These are phyloP conservation scores for Nephrocerus scutellatus DNA, from an alignment of 2,888 invertebrate genomes.

Conservation along the genomic window DNA sequence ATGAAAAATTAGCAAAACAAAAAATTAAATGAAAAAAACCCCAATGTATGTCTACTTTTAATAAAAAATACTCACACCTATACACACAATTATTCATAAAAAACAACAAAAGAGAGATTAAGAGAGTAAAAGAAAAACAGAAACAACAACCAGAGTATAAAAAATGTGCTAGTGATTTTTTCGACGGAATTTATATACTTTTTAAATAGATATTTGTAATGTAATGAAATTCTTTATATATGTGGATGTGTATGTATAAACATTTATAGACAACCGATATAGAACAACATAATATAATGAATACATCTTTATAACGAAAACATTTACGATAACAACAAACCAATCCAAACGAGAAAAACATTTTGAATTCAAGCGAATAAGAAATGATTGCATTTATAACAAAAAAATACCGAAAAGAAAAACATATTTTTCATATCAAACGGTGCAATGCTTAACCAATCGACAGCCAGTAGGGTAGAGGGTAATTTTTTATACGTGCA, in stretches of 20 bases:
- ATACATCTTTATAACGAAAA: too few species aligned
- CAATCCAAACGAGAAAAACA: background rate
- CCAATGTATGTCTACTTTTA: constrained; percentile 12
- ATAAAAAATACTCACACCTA: constrained; percentile 5
- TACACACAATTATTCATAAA: constrained; percentile 5
- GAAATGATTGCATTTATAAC: background rate
- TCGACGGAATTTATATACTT: constrained; percentile 1
- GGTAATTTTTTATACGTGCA: too few species aligned
- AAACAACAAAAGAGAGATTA: background rate
- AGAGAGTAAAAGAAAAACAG: constrained; percentile 2
- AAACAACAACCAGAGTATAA: background rate
- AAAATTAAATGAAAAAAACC: constrained; percentile 4
- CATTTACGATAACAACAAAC: too few species aligned
- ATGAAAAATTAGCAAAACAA: constrained; percentile 6
- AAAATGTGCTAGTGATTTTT: constrained; percentile 12
- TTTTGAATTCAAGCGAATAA: background rate
- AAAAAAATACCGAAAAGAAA: background rate
- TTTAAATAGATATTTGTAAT: background rate
- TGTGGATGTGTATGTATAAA: background rate
- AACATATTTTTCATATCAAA: too few species aligned
- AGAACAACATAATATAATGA: too few species aligned
- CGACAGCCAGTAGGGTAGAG: too few species aligned
- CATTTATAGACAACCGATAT: background rate
- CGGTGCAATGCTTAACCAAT: too few species aligned
- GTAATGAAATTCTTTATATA: background rate